Evolutionary conservation across 2,113 vertebrate genomes (phyloP), one percentile per base, ranked within the genome.

Genomic region (Dicentrarchus labrax): DNA sequence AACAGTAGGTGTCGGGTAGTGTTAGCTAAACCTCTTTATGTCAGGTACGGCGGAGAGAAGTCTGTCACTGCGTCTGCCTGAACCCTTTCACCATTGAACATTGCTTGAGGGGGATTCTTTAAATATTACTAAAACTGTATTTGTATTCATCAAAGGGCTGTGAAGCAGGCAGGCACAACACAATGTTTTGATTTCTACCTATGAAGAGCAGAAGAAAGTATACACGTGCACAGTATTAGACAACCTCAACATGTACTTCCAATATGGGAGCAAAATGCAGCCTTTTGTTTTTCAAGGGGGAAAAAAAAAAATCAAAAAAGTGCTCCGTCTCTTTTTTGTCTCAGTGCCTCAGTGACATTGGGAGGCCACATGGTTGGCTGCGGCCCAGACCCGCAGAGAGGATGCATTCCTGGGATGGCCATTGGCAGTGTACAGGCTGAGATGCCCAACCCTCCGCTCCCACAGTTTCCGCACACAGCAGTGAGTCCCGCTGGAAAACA

Each of bases 311-410:
- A 36, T 60, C 54, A 2, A 24, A 74, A 65, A 84, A 85, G 83
- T 64, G 38, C 85, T 74, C 22, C 13, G 9, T 80, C 83, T 72
- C 51, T 70, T 81, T 62, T 86, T 72, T 48, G 56, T 84, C 73
- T 85, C 51, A 39, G 85, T 60, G 80, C 74, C 84, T 88, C 53
- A 56, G 91, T 90, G 93, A 94, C 92, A 88, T 88, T 91, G 87
- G 84, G 91, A 93, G 82, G 86, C 93, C 89, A 93, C 93, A 93
- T 90, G 92, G 79, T 90, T 94, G 93, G 94, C 93, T 72, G 80
- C 11, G 57, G 83, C 90, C 90, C 93, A 92, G 87, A 79, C 87
- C 87, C 86, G 85, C 69, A 82, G 91, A 93, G 88, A 78, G 88
- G 88, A 87, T 81, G 71, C 92, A 94, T 95, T 95, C 91, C 82